These are phyloP conservation scores for Celastrina argiolus DNA, from an alignment of 2,888 invertebrate species.

Conservation along the genomic window DNA sequence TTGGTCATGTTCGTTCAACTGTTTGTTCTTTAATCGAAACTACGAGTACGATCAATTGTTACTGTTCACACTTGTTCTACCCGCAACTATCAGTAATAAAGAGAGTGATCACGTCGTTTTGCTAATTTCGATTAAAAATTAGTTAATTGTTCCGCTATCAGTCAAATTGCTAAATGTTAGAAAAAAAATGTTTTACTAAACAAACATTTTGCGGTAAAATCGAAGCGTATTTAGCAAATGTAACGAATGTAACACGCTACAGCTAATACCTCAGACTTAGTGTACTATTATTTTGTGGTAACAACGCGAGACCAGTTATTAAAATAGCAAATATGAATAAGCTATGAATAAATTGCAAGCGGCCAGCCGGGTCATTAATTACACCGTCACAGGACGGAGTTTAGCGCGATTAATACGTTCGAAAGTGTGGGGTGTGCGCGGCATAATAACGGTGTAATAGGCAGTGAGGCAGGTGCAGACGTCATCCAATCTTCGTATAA, in stretches of 20 bases:
- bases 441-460: slow-evolving; percentile 62
- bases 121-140: too few relatives aligned
- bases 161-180: background rate
- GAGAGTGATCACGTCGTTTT: too few relatives aligned
- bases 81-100: too few relatives aligned
- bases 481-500: slow-evolving; percentile 45
- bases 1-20: too few relatives aligned
- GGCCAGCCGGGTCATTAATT: slow-evolving; percentile 22
- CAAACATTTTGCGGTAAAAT: background rate
- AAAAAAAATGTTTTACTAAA: background rate
- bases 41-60: too few relatives aligned
- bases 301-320: background rate
- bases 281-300: background rate
- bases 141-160: too few relatives aligned
- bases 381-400: slow-evolving; percentile 28
- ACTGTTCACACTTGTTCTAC: too few relatives aligned
- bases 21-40: too few relatives aligned
- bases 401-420: slow-evolving; percentile 64
- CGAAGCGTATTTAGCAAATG: background rate
- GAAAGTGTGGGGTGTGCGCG: slow-evolving; percentile 57
- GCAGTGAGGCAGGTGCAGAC: slow-evolving; percentile 58
- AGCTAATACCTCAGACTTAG: background rate
- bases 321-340: slow-evolving; percentile 11
- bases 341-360: slow-evolving; percentile 7
- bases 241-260: background rate